These are phyloP conservation scores for Haplochromis vanheusdeni DNA, from an alignment of 2,113 vertebrate genomes.

Conservation along the genomic window DNA sequence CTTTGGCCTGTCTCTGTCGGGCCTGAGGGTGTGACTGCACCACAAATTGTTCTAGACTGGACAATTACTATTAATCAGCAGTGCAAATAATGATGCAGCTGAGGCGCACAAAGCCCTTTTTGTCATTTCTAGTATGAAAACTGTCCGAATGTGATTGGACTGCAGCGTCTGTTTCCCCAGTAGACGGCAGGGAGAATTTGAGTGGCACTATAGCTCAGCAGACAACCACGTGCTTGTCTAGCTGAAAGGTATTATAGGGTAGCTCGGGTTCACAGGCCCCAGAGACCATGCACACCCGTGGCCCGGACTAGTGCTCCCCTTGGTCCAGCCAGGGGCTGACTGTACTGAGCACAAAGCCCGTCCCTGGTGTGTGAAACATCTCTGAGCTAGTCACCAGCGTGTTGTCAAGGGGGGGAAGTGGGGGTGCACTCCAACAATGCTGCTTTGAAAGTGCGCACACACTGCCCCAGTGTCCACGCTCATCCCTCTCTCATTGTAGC, in stretches of 20 bases:
- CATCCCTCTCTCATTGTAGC: conserved; percentile 69
- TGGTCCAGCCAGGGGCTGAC: conserved; percentile 9
- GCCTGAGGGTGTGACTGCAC: conserved; percentile 27
- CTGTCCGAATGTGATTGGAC: background rate
- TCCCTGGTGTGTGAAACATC: conserved; percentile 52
- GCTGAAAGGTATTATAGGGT: conserved; percentile 17
- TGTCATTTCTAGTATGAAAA: conserved; percentile 16
- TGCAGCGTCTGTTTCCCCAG: background rate
- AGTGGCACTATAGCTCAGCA: conserved; percentile 21
- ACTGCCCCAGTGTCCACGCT: conserved; percentile 64
- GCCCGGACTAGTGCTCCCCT: background rate
- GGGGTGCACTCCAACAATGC: conserved; percentile 68
- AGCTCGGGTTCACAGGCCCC: conserved; percentile 30
- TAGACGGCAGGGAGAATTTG: background rate
- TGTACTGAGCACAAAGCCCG: conserved; percentile 27
- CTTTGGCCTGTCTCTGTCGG: background rate
- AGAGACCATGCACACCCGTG: background rate
- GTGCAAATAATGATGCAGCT: conserved; percentile 22
- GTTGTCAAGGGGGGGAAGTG: conserved; percentile 53
- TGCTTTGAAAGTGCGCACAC: conserved; percentile 64
- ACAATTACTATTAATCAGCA: conserved; percentile 50
- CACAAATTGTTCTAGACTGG: conserved; percentile 36
- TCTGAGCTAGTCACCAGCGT: conserved; percentile 51
- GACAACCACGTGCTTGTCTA: conserved; percentile 34
- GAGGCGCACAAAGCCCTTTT: background rate